Conservation (phyloP, 1,140 invertebrate genomes). For the silkworm (Bombyx mori) region DNA sequence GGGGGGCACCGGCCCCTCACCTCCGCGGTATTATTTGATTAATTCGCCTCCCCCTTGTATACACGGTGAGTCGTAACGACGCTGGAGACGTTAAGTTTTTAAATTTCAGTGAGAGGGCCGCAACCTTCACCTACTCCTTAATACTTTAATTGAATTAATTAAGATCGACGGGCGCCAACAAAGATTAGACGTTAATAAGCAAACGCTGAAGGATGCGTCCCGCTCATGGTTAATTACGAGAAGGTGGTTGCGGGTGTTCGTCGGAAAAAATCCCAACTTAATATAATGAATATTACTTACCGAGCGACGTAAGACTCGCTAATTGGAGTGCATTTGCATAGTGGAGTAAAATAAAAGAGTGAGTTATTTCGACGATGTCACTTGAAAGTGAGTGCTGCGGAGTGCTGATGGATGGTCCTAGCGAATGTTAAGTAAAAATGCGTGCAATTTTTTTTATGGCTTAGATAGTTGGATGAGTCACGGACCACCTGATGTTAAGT, state of each 20-base stretch:
- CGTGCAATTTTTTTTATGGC: background rate
- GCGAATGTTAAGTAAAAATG: background rate
- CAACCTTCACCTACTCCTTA: constrained; percentile 66
- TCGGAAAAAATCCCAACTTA: constrained; percentile 53
- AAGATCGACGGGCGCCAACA: constrained; percentile 48
- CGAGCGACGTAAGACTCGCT: constrained; percentile 56
- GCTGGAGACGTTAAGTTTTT: constrained; percentile 64
- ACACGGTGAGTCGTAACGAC: constrained; percentile 63
- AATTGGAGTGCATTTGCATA: constrained; percentile 68
- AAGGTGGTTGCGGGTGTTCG: constrained; percentile 30
- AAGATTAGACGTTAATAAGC: constrained; percentile 66
- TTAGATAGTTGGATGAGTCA: too few species aligned
- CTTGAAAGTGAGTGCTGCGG: constrained; percentile 18
- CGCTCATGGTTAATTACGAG: constrained; percentile 61
- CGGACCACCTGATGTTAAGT: too few species aligned
- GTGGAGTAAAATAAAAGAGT: constrained; percentile 59
- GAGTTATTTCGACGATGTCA: constrained; percentile 55
- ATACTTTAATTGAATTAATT: constrained; percentile 69
- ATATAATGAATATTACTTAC: constrained; percentile 65
- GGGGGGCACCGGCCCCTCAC: constrained; percentile 41
- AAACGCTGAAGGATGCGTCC: constrained; percentile 53
- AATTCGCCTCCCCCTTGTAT: constrained; percentile 70
- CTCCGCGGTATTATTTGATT: constrained; percentile 69
- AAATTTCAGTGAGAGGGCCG: constrained; percentile 60
- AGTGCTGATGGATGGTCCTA: background rate